These are phyloP conservation scores for Orchestia grillus DNA, from an alignment of 1,140 invertebrate genomes.

Conservation along the genomic window DNA sequence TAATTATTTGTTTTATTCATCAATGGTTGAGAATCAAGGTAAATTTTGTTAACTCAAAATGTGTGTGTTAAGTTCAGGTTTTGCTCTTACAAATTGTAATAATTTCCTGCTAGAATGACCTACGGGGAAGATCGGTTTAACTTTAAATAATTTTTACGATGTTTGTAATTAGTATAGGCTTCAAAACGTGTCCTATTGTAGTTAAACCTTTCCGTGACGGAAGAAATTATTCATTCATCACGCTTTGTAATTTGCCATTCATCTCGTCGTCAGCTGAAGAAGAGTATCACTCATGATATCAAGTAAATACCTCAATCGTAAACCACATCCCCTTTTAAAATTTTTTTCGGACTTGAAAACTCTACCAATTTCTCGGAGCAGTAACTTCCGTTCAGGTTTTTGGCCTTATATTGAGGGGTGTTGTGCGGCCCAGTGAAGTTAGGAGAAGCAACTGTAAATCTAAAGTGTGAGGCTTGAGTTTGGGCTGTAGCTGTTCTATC, in stretches of 20 bases:
- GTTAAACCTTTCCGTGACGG: background rate
- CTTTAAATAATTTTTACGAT: too few species aligned
- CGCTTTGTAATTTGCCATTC: background rate
- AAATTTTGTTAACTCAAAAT: too few species aligned
- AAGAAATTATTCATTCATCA: background rate
- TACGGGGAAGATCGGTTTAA: too few species aligned
- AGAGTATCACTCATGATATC: background rate
- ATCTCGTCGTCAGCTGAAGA: background rate
- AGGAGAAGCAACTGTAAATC: background rate
- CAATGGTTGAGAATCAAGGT: too few species aligned
- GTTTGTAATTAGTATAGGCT: background rate
- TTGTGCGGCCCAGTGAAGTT: background rate
- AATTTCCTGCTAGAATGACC: too few species aligned
- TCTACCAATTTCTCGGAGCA: background rate
- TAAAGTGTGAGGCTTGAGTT: background rate
- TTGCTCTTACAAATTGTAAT: too few species aligned
- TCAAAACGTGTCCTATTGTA: background rate
- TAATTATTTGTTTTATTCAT: too few species aligned
- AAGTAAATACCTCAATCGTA: background rate
- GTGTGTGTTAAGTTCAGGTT: too few species aligned
- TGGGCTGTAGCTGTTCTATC: background rate
- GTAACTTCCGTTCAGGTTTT: background rate
- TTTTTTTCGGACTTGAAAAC: slow-evolving; percentile 1
- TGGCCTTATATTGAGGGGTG: background rate
- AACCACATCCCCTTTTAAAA: background rate